Conservation (phyloP, 1,140 invertebrate species). For the Bombus consobrinus region DNA sequence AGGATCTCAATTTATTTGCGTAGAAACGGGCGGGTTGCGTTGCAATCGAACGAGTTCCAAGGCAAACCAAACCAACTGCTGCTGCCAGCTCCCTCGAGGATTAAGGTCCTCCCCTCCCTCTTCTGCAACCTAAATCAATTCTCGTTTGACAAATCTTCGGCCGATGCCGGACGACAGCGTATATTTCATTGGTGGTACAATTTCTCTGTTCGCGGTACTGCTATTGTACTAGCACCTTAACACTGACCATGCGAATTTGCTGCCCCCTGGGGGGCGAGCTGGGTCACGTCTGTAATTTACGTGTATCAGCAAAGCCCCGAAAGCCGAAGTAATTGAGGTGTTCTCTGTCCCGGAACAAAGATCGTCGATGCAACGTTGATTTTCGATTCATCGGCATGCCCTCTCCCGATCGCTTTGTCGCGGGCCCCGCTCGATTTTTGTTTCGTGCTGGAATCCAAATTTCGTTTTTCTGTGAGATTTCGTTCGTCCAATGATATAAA, state of each 20-base stretch:
- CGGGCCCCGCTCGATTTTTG: neutral
- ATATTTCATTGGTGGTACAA: conserved; percentile 71
- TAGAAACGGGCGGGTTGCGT: conserved; percentile 38
- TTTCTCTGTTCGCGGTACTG: conserved; percentile 54
- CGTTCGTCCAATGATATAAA: too few species aligned
- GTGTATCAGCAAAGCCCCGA: conserved; percentile 53
- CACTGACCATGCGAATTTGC: conserved; percentile 57
- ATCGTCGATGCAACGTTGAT: conserved; percentile 44
- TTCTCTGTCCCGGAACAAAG: conserved; percentile 28
- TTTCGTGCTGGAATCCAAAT: neutral
- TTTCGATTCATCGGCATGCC: conserved; percentile 20
- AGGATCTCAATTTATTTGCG: conserved; percentile 64
- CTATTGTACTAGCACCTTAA: conserved; percentile 48
- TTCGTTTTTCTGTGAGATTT: too few species aligned
- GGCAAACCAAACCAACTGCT: conserved; percentile 59
- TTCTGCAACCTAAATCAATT: conserved; percentile 70
- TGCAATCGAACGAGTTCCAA: conserved; percentile 62
- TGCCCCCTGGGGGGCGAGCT: conserved; percentile 17
- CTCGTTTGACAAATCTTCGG: conserved; percentile 72
- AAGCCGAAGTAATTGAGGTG: conserved; percentile 53
- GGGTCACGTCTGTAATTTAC: conserved; percentile 47
- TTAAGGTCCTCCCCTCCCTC: conserved; percentile 45
- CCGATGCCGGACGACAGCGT: conserved; percentile 68
- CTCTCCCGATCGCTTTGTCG: conserved; percentile 1
- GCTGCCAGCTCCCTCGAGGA: conserved; percentile 59